Evolutionary conservation across 2,113 vertebrate species (phyloP), one percentile per base, ranked within the genome.

Genomic region (Chascanopsetta lugubris): DNA sequence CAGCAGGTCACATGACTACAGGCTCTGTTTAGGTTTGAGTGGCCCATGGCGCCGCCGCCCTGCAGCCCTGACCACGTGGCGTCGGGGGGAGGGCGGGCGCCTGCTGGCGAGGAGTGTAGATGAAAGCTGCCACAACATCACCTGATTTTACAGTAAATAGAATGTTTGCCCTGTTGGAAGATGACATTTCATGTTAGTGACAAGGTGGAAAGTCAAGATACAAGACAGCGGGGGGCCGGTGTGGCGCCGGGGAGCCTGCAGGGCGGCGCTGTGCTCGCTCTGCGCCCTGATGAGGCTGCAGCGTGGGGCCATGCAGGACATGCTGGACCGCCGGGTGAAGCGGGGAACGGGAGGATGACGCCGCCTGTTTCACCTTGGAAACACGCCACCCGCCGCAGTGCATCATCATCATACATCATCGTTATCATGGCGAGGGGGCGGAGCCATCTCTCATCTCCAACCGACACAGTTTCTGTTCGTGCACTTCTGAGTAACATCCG

Each of bases 1-100:
- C 83, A 87, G 85, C 81, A 85, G 87, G 86, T 89, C 86, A 88
- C 84, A 71, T 90, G 90, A 84, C 83, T n/a, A n/a, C 75, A 64
- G 79, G 83, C 67, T 75, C 71, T 72, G 75, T 85, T 47, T 40
- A 65, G 80, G 60, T 43, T 64, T 57, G 38, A 72, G 17, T n/a
- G 4, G 29, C 60, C 64, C 69, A 56, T 77, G 78, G 54, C 60
- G 65, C 66, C 26, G 32, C 62, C 72, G 58, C 63, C 78, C 80
- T 50, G 69, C 46, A 57, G 61, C 61, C 77, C 76, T 68, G 77
- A 77, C 40, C 57, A 18, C 67, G 40, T 60, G 40, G 51, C 32
- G 64, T 82, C 64, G 75, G 51, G 72, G 70, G 74, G 70, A 8
- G 55, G 80, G 79, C 60, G 61, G 73, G 72, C 61, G 47, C 64